These are phyloP conservation scores for Leptinotarsa lineolata DNA, from an alignment of 1,140 invertebrate species.

Conservation along the genomic window DNA sequence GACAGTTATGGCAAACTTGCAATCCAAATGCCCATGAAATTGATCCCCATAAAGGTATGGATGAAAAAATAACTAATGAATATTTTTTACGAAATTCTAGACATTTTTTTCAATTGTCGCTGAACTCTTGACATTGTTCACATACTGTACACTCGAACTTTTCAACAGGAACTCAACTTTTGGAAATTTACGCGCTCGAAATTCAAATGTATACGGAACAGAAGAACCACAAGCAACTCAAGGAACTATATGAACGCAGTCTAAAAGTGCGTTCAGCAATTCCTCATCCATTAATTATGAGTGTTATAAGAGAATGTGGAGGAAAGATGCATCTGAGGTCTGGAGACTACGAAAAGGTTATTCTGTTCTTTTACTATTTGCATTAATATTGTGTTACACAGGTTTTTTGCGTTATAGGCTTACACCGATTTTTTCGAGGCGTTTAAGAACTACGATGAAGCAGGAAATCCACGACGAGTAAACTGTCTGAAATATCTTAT, in stretches of 20 bases:
- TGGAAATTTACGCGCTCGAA: conserved; percentile 98
- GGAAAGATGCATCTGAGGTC: conserved; percentile 99
- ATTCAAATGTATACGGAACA: conserved; percentile 99
- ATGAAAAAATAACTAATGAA: too few species aligned
- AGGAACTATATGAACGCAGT: conserved; percentile 96
- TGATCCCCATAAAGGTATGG: conserved; percentile 92
- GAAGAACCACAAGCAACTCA: conserved; percentile 98
- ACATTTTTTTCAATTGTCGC: too few species aligned
- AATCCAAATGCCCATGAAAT: conserved; percentile 98
- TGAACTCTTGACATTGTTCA: too few species aligned
- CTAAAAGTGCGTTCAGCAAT: conserved; percentile 98
- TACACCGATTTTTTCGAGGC: conserved; percentile 99
- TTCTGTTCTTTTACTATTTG: neutral
- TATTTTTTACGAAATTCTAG: too few species aligned
- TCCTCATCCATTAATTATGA: conserved; percentile 99
- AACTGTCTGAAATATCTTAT: conserved; percentile 99
- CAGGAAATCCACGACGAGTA: conserved; percentile 91
- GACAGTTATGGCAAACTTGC: conserved; percentile 94
- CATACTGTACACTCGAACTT: neutral
- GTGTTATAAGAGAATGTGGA: conserved; percentile 98
- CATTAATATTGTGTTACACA: too few species aligned
- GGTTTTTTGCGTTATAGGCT: conserved; percentile 62
- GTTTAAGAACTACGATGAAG: conserved; percentile 99
- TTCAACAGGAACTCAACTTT: conserved; percentile 81
- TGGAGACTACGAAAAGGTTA: conserved; percentile 86